Evolutionary conservation across 1,140 invertebrate species (phyloP).

Genomic region (Dendroctonus valens): DNA sequence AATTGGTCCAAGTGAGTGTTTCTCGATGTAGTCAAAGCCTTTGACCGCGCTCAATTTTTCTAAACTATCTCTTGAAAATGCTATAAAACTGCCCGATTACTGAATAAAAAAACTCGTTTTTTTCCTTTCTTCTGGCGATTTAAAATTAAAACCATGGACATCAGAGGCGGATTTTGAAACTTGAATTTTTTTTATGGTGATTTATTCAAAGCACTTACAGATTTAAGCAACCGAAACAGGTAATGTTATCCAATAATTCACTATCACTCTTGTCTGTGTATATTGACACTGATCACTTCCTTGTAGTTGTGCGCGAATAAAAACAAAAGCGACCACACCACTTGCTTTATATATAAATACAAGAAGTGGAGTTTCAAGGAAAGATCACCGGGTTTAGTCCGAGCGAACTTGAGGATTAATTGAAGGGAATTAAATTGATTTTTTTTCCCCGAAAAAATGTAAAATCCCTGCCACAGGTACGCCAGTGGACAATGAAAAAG

Average conservation of each 20-base stretch:
- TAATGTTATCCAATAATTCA: slow-evolving; percentile 2
- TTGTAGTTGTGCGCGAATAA: slow-evolving; percentile 1
- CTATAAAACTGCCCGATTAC: no score
- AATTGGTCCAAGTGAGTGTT: no score
- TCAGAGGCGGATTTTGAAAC: neutral
- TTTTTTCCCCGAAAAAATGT: neutral
- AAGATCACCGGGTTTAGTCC: neutral
- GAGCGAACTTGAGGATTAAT: neutral
- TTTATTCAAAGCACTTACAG: slow-evolving; percentile 1
- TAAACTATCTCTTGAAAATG: no score
- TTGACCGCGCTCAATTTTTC: no score
- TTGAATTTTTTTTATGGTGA: neutral
- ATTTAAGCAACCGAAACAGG: neutral
- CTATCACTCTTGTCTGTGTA: neutral
- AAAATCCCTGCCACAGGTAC: no score
- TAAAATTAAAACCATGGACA: neutral
- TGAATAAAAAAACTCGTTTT: neutral
- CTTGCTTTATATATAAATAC: slow-evolving; percentile 4
- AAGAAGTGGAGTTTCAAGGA: neutral
- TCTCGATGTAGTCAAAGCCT: no score
- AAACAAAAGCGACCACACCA: neutral
- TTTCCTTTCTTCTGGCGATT: slow-evolving; percentile 6
- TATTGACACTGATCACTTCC: slow-evolving; percentile 2
- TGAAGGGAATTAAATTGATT: neutral
- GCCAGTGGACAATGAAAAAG: no score